Base-by-base conservation (phyloP, 2,113 vertebrate species). In the Phoxinus phoxinus region DNA sequence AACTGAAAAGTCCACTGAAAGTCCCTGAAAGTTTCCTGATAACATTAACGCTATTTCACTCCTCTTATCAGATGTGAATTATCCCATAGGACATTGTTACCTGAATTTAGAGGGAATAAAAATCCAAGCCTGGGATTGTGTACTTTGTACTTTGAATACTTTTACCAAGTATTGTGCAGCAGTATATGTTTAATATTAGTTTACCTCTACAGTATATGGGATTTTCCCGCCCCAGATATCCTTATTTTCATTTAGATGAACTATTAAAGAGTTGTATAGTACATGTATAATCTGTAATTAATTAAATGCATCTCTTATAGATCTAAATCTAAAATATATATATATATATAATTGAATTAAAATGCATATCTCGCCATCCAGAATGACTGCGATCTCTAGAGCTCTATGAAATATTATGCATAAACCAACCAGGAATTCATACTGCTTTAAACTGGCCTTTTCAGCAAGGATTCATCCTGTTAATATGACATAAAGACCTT, bases 21-120 rank as follows among this genome's bases (percentile, higher is more conserved):
- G 48, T 59, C 32, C 41, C 17, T 53, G 17, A 56, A 82, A 69
- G 76, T 81, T 46, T 51, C 69, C 37, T 25, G 9, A 61, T 65
- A 27, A 10, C 75, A 80, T 56, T 44, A 53, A 81, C 41, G 37
- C 51, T 30, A 74, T 65, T 44, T 59, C 41, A 71, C 72, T 73
- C 75, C 44, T 2, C n/a, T 65, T 41, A 89, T 74, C 41, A 71
- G 67, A 41, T 75, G 37, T 48, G 61, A 87, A 74, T 77, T 56
- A 78, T 71, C 77, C 48, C 77, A 84, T 59, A 81, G 13, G 59
- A 27, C 37, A 78, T 19, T 69, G 53, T 84, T 59, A 83, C 32
- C 71, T 6, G 27, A 25, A 56, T 63, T 61, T 32, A 74, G 19
- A 81, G 1, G 51, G 23, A 25, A 25, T 67, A 41, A 32, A 56